Base-by-base conservation (phyloP, 2,888 invertebrate genomes). In the Sarcophaga carnaria region DNA sequence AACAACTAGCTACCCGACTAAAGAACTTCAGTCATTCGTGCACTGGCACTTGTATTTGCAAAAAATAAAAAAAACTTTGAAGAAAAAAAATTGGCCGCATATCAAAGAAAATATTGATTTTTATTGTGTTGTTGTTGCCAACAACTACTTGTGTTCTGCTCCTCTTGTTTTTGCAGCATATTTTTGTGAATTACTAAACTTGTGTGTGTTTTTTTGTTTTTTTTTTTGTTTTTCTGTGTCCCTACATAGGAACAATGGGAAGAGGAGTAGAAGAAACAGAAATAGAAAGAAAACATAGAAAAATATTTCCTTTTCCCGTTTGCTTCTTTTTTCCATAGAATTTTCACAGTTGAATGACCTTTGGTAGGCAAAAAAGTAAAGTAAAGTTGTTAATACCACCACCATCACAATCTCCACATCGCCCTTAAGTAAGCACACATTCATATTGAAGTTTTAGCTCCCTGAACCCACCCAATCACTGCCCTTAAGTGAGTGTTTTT, bases 31-130 rank as follows among this genome's bases (percentile, higher is more conserved):
- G 37, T 37, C 37, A 10, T 8, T 37, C 54, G 17, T 54, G 12
- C 54, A 54, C 17, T 14, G 17, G 14, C 54, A 54, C 54, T 54
- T 54, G 54, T 17, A 54, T 54, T 14, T 14, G 54, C 54, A 54
- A 54, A 54, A 49, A 49, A 49, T 4, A 14, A 49, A 49, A 49
- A 49, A 37, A 10, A 10, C 37, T 37, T 37, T 37, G 8, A 20
- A 20, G 37, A 37, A 37, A 60, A 37, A 62, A 79, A 84, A 76
- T 80, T 86, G 79, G 82, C 79, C 82, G 76, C 66, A 71, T 82
- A 82, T 82, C 70, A 69, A 70, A 82, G 64, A 49, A 79, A 82
- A 75, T 85, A 85, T 82, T 82, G 85, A 86, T 82, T 86, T 79
- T 76, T 71, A 72, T 78, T 78, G 60, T 37, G 22, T 8, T 20